phyloP scores from a whole-genome alignment of 30 jellyfish, hydroid and myxozoan species.

The Turritopsis rubra region DNA sequence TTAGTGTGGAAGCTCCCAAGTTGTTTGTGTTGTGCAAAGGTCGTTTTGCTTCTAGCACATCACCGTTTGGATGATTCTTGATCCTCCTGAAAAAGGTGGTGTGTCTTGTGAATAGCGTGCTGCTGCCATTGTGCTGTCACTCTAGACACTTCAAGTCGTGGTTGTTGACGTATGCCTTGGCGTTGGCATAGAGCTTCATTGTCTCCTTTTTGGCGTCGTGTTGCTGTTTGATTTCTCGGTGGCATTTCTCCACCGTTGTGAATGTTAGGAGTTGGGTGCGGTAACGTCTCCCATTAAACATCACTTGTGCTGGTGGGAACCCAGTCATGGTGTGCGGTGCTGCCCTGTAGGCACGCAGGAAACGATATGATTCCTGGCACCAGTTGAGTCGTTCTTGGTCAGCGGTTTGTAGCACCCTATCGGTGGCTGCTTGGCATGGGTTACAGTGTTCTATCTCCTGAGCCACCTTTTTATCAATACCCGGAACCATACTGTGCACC shows the following conservation, averaged over 20 bases:
- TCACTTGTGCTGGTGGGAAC: constrained; percentile 31
- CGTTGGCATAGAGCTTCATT: constrained; percentile 39
- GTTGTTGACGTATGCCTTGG: not conserved
- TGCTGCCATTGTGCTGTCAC: not conserved
- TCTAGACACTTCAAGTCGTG: not conserved
- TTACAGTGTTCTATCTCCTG: not conserved
- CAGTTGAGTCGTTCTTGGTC: constrained; percentile 39
- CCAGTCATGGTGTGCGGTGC: constrained; percentile 47
- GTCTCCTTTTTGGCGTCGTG: constrained; percentile 15
- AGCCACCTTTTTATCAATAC: not conserved
- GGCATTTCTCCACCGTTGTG: not conserved
- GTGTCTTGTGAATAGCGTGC: not conserved
- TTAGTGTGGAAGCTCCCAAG: too few relatives aligned
- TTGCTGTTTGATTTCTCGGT: not conserved
- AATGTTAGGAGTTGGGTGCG: constrained; percentile 25
- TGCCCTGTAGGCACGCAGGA: constrained; percentile 44
- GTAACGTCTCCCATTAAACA: constrained; percentile 40
- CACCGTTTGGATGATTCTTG: not conserved
- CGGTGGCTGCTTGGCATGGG: not conserved
- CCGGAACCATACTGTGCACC: constrained; percentile 4
- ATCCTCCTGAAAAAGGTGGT: not conserved
- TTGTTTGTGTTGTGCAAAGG: too few relatives aligned
- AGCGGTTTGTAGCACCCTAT: constrained; percentile 21
- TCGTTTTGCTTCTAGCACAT: too few relatives aligned
- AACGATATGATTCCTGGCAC: constrained; percentile 39